These are phyloP conservation scores for Ophthalmolycus amberensis DNA, from an alignment of 2,113 vertebrate genomes.

Conservation along the genomic window DNA sequence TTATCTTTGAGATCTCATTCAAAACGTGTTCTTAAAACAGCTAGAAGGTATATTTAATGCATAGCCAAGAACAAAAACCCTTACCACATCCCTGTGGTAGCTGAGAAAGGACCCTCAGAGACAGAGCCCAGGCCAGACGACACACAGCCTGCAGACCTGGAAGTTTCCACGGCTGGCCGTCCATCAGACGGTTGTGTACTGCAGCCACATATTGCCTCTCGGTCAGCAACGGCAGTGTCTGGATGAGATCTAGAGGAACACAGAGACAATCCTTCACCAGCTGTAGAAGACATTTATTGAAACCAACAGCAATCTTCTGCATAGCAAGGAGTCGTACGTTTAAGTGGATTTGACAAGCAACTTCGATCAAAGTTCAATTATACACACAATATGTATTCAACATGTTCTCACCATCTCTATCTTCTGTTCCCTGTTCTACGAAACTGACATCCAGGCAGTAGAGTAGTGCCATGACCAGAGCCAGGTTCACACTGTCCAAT, in stretches of 20 bases:
- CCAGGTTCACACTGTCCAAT: constrained; percentile 90
- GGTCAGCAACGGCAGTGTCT: constrained; percentile 89
- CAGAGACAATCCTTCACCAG: not conserved
- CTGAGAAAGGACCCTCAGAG: constrained; percentile 92
- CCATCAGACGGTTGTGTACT: constrained; percentile 91
- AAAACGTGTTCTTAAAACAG: not conserved
- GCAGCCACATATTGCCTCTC: constrained; percentile 94
- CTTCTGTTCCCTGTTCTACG: constrained; percentile 92
- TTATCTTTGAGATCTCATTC: not conserved
- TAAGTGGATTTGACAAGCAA: not conserved
- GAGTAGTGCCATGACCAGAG: constrained; percentile 94
- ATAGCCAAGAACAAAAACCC: rapidly evolving
- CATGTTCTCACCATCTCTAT: constrained; percentile 88
- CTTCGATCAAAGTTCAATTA: not conserved
- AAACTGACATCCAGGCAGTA: constrained; percentile 97
- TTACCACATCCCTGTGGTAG: constrained; percentile 93
- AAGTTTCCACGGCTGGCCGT: constrained; percentile 91
- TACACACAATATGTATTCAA: not conserved
- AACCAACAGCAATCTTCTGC: not conserved
- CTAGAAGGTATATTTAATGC: not conserved
- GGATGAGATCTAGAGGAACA: constrained; percentile 87
- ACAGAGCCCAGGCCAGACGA: constrained; percentile 93
- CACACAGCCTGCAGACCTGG: constrained; percentile 94
- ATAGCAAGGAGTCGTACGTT: not conserved
- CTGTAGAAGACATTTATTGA: not conserved